Conservation (phyloP, 2,113 vertebrate species). For the Tupaia chinensis region DNA sequence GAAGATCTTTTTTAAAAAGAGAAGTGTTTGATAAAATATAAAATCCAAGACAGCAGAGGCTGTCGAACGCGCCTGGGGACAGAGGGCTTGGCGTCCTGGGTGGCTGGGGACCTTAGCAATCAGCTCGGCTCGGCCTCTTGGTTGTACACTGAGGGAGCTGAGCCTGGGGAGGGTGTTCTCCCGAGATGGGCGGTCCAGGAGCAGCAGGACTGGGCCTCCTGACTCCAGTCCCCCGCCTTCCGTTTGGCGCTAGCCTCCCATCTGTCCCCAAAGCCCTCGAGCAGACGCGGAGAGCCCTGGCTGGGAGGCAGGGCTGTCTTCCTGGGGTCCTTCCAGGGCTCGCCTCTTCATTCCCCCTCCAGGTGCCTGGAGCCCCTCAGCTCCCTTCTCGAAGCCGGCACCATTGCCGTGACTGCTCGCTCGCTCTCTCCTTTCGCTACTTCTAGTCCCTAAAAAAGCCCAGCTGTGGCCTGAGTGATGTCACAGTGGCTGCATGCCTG, state of each 20-base stretch:
- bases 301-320: background rate
- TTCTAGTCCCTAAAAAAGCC: conserved; percentile 1
- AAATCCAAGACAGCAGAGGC: background rate
- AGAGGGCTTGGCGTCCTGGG: background rate
- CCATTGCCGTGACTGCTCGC: background rate
- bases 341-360: background rate
- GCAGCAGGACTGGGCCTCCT: background rate
- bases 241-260: background rate
- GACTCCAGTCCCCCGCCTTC: background rate
- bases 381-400: background rate
- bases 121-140: background rate
- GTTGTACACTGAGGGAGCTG: background rate
- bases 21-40: background rate
- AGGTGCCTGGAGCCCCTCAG: background rate
- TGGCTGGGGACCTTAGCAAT: background rate
- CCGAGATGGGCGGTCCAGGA: background rate
- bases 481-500: conserved; percentile 39
- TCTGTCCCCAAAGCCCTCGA: background rate
- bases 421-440: background rate
- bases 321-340: background rate
- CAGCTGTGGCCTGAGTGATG: conserved; percentile 10
- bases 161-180: background rate
- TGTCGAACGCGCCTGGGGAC: background rate
- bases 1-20: background rate
- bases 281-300: background rate